Percentiles rank a stretch among this genome's conserved stretches.
phyloP scores from a whole-genome alignment of 1,140 invertebrate genomes.

The Phenacoccus solenopsis region DNA sequence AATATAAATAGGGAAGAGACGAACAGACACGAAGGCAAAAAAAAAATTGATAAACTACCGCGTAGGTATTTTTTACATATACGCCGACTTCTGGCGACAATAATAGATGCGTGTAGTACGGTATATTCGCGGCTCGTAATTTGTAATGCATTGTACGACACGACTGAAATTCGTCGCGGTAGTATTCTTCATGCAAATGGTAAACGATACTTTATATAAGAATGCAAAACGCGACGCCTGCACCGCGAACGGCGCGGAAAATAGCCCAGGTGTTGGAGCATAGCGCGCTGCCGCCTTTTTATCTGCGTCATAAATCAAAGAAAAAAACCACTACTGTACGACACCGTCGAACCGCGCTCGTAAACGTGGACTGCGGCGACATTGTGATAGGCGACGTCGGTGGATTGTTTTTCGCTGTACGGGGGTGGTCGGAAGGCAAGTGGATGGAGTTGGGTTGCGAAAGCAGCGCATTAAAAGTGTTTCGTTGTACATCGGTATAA shows the following conservation, averaged over 20 bases:
- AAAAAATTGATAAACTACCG: no score
- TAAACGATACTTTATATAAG: constrained; percentile 8
- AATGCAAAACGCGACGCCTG: background rate
- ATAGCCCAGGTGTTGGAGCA: background rate
- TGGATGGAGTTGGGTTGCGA: background rate
- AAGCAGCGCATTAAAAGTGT: background rate
- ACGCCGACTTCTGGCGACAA: no score
- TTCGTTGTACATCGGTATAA: background rate
- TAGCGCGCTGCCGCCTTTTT: no score
- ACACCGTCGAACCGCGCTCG: no score
- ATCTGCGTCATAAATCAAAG: constrained; percentile 11
- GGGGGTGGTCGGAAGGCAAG: no score
- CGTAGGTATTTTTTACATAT: no score
- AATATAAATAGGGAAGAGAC: no score
- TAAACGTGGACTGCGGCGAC: no score
- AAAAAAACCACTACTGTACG: constrained; percentile 8
- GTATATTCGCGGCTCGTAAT: background rate
- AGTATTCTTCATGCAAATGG: constrained; percentile 13
- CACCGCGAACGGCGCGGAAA: background rate
- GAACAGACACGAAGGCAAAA: no score
- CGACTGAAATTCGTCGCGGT: background rate
- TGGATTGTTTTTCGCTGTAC: no score
- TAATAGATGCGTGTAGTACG: no score
- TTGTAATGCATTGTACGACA: background rate
- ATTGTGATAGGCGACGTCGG: no score